Percentiles rank a stretch among this genome's conserved stretches.
These are phyloP conservation scores for Morinoia aosen DNA, from an alignment of 2,888 invertebrate species.

Conservation along the genomic window DNA sequence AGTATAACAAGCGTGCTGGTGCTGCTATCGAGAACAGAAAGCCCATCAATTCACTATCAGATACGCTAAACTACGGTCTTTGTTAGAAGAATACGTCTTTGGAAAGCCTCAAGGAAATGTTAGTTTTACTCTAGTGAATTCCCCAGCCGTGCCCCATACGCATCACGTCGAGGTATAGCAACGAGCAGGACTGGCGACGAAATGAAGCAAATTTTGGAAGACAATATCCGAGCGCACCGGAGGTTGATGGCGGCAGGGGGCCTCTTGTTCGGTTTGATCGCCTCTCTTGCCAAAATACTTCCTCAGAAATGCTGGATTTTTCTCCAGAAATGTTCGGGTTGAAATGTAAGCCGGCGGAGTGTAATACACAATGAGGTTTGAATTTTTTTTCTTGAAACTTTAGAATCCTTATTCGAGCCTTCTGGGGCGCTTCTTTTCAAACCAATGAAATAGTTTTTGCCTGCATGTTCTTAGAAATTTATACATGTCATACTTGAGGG, in stretches of 20 bases:
- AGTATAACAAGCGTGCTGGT: not conserved
- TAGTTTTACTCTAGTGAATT: not conserved
- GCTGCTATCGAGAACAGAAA: not conserved
- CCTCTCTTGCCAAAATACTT: not conserved
- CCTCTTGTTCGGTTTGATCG: slow-evolving; percentile 1
- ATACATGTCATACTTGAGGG: too few relatives aligned
- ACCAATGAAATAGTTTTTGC: not conserved
- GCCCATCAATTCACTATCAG: not conserved
- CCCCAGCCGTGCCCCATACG: not conserved
- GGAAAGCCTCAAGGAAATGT: not conserved
- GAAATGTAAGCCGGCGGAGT: not conserved
- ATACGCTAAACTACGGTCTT: not conserved
- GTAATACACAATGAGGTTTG: not conserved
- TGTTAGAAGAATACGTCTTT: not conserved
- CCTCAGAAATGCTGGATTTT: not conserved
- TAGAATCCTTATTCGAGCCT: not conserved
- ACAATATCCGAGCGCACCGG: slow-evolving; percentile 38
- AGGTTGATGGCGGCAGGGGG: not conserved
- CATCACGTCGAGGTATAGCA: not conserved
- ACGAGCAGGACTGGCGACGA: not conserved
- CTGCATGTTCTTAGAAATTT: not conserved
- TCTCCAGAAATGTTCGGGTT: not conserved
- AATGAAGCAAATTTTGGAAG: slow-evolving; percentile 29
- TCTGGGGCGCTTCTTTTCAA: not conserved
- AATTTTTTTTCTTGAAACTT: not conserved